These are phyloP conservation scores for Gavia stellata DNA, from an alignment of 2,113 vertebrate species.

Conservation along the genomic window DNA sequence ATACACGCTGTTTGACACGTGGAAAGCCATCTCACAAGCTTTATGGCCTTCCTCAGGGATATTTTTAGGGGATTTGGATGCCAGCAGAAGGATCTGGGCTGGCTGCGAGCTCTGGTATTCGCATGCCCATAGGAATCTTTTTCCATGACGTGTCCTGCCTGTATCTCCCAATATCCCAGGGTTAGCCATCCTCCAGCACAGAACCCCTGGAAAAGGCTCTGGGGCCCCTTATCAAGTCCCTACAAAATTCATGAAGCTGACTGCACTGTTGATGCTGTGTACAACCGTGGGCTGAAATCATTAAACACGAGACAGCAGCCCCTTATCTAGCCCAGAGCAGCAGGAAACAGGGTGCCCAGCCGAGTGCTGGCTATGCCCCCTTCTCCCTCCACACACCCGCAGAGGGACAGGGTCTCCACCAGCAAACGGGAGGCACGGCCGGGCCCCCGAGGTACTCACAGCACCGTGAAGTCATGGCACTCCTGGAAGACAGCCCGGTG, in stretches of 20 bases:
- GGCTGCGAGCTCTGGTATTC: neutral
- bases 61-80: neutral
- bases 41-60: neutral
- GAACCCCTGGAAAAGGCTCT: neutral
- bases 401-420: neutral
- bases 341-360: accelerated
- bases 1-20: neutral
- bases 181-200: neutral
- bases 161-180: neutral
- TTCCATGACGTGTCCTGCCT: neutral
- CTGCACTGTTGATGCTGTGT: neutral
- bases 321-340: neutral
- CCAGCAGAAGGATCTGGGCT: neutral
- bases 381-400: accelerated
- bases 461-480: slow-evolving; percentile 53
- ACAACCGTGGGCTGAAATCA: neutral
- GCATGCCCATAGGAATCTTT: neutral
- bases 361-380: accelerated
- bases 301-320: neutral
- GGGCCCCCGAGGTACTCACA: slow-evolving; percentile 32
- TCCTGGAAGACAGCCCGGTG: slow-evolving; percentile 39
- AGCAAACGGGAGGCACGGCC: accelerated
- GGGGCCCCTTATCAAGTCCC: neutral
- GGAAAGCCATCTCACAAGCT: neutral
- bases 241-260: neutral